Base-by-base conservation (phyloP, 2,113 vertebrate genomes). In the Vidua chalybeata region DNA sequence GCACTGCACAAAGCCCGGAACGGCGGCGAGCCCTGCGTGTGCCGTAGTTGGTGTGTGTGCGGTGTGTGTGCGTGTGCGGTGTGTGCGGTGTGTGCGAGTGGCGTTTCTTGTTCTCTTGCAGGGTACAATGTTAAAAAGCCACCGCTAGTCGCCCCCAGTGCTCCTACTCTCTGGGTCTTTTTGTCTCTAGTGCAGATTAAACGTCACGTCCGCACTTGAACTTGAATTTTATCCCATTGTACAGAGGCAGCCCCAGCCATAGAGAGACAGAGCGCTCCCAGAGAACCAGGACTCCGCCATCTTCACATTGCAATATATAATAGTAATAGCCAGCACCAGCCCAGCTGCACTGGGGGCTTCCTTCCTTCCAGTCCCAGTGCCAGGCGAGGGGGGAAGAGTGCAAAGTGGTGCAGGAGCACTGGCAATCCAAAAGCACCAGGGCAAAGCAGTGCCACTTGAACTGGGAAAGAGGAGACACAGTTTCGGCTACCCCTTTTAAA, bases 171-270 rank as follows among this genome's bases (percentile, higher is more conserved):
- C 98, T 98, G 98, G 98, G 98, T 98, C 97, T 98, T 98, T 98
- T 98, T 98, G 98, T 98, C 98, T 98, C 98, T 98, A 98, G 98
- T 98, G 99, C 98, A 99, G 98, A 99, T 99, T 99, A 99, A 99
- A 99, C 99, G 99, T 99, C 99, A 99, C 99, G 99, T 99, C 99
- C 99, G 99, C 99, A 99, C 99, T 99, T 99, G 99, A 99, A 99
- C 99, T 99, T 99, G 99, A 99, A 99, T 99, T 99, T 99, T 99
- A 98, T 99, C 98, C 99, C 99, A 98, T 98, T 99, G 98, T 99
- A 99, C 98, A 98, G 99, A 99, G 98, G 98, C 98, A 99, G 98
- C 98, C 98, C 98, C 98, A 98, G 98, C 98, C 98, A 98, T 98
- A 98, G 98, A 98, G 97, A 98, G 98, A 98, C 98, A 98, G 98